Base-by-base conservation (phyloP, 2,888 invertebrate genomes). In the Ornithoptera priamus region DNA sequence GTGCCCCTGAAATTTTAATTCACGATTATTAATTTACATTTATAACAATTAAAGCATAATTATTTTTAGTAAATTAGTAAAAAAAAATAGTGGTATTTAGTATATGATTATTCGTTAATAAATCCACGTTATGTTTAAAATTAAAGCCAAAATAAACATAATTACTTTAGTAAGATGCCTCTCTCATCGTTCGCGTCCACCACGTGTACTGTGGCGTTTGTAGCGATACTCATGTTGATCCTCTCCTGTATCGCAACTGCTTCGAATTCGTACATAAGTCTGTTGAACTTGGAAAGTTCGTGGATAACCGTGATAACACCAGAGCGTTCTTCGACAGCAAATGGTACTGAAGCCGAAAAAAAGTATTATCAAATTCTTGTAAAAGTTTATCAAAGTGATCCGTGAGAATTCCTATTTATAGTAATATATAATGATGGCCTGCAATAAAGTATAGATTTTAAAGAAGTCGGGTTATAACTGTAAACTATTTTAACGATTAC, bases 221-320 rank as follows among this genome's bases (percentile, higher is more conserved):
- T 97, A 8, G 96, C 94, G 36, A 97, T 93, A 18, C 95, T 95
- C 30, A 95, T 80, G 62, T 96, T 95, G 0, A 80, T 76, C 50
- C 86, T 88, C 72, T 88, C 93, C 85, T 94, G 94, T 1, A 95
- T 95, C 0, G 97, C 97, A 10, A 97, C 95, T 0, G 97, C 96
- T 88, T 97, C 97, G 78, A 98, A 97, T 73, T 96, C 95, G 80
- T 96, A 98, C 56, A 94, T 85, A 4, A 94, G 93, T 50, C 95
- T 88, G 36, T 94, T 93, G 80, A 94, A 97, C 76, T 95, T 95
- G 0, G 94, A 89, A 59, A 97, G 87, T 71, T 95, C 95, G 50
- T 96, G 95, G 69, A 97, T 95, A 0, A 98, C 97, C 1, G 97
- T 97, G 62, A 98, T 97, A 0, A 97, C 96, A 6, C 98, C 98